Base-by-base conservation (phyloP, 2,888 invertebrate genomes). In the Drosophila maculinotata region DNA sequence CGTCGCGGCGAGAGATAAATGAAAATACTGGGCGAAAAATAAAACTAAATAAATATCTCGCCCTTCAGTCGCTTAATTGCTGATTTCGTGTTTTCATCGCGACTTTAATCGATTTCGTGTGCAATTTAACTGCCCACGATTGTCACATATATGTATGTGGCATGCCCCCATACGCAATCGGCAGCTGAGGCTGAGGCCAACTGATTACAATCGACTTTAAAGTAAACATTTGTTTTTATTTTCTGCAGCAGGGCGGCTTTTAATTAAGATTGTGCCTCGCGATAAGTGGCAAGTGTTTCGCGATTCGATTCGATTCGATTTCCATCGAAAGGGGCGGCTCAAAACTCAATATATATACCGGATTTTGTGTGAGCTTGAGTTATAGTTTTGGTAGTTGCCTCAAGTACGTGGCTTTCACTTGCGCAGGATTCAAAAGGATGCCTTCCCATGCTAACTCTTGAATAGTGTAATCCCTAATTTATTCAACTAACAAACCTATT, bases 211-310 rank as follows among this genome's bases (percentile, higher is more conserved):
- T 82, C 83, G 52, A 57, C 56, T 74, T 84, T 80, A 81, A 84
- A 81, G 76, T 69, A 81, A 81, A 84, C 81, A 81, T 81, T 81
- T 84, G 84, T 81, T 81, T 82, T 80, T 8, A 60, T 56, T 69
- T 54, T 58, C 56, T 51, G 1, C 58, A 57, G 30, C 59, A 44
- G 76, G 72, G 60, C 78, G 71, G 70, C 73, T 63, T 84, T 81
- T 81, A 81, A 81, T 81, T 81, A 84, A 84, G 81, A 84, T 81
- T 70, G 84, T 69, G 70, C 33, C 58, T 25, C n/a, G 38, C 78
- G 83, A 80, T 80, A 83, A 80, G 52, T 62, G 68, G 54, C 71
- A 80, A 80, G 62, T 74, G 56, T 62, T 36, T 41, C 47, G 23
- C 5, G 64, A 54, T 53, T 63, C 54, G 56, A 54, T 66, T 45